Conservation (phyloP, 2,888 invertebrate species). For the Ornithoptera priamus region DNA sequence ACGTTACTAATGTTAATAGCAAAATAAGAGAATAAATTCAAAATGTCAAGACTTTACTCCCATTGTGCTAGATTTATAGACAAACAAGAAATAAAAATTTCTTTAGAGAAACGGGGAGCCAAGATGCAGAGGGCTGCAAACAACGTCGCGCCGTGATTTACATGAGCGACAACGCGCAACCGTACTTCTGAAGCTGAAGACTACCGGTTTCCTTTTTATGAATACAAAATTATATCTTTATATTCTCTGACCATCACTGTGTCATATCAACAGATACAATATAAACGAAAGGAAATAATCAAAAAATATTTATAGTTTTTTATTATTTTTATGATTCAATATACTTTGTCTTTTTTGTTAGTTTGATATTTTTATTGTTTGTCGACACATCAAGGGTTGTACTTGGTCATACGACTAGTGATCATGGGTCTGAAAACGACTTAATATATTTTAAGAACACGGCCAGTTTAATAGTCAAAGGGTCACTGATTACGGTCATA, state of each 20-base stretch:
- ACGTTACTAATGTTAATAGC: slow-evolving; percentile 24
- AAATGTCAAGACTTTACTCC: slow-evolving; percentile 35
- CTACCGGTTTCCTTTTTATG: slow-evolving; percentile 1
- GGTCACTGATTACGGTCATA: too few species aligned
- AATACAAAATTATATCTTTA: not conserved
- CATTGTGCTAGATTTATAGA: slow-evolving; percentile 41
- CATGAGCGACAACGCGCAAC: slow-evolving; percentile 48
- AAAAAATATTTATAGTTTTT: too few species aligned
- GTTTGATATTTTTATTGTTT: too few species aligned
- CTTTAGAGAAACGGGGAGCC: slow-evolving; percentile 33
- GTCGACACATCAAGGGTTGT: too few species aligned
- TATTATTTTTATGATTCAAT: too few species aligned
- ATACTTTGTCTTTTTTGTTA: too few species aligned
- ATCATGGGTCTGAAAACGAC: too few species aligned
- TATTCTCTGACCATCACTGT: not conserved
- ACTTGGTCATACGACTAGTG: too few species aligned
- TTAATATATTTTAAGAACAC: too few species aligned
- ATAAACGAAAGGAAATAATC: too few species aligned
- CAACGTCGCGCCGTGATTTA: slow-evolving; percentile 51
- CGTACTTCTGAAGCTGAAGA: slow-evolving; percentile 37
- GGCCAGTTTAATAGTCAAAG: too few species aligned
- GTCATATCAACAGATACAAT: not conserved
- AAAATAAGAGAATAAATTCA: slow-evolving; percentile 38
- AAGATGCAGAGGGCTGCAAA: slow-evolving; percentile 41
- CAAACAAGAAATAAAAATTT: slow-evolving; percentile 40